Evolutionary conservation across 1,140 invertebrate genomes (phyloP), one percentile per base, ranked within the genome.

Genomic region (Drosophila nannoptera): DNA sequence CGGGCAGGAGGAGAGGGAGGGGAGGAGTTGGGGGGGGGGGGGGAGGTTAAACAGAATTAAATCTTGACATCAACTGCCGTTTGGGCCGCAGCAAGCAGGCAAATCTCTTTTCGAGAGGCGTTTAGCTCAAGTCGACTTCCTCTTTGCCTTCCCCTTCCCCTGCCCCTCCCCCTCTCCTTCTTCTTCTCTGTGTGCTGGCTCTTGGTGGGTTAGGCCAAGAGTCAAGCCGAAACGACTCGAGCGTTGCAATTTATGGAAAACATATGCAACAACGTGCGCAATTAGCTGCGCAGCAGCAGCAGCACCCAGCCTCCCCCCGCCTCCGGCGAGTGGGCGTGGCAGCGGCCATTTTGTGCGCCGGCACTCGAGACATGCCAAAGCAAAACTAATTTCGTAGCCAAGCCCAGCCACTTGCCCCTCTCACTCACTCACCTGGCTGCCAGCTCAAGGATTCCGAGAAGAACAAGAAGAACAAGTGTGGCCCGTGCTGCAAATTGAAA

Each of bases 211-310:
- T 12, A 12, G 11, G 31, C 32, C 7, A 4, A 22, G 48, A 48
- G 56, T 64, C 32, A 36, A 63, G 43, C 43, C 16, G 45, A 14
- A 33, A 40, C 9, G 36, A 55, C 36, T 49, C 45, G 45, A 64
- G 32, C 43, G 54, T 14, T 42, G 69, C 63, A 50, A 66, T 59
- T 71, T 67, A 71, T 71, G 64, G 59, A 54, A 71, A 60, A 67
- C 55, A 61, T 67, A 67, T 71, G 63, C 69, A 66, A 67, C 53
- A 60, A 29, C 16, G 43, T 12, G 32, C 33, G 55, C 69, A 71
- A 71, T 71, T 71, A 71, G 55, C 36, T 8, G 43, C 7, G 6
- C 4, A 7, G 16, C 22, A 22, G 22, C 22, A 5, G 6, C 4
- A 7, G 16, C 22, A 22, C 1, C 22, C 22, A 22, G 22, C 22